phyloP scores from a whole-genome alignment of 2,888 invertebrate species.

The Octonoba sinensis region DNA sequence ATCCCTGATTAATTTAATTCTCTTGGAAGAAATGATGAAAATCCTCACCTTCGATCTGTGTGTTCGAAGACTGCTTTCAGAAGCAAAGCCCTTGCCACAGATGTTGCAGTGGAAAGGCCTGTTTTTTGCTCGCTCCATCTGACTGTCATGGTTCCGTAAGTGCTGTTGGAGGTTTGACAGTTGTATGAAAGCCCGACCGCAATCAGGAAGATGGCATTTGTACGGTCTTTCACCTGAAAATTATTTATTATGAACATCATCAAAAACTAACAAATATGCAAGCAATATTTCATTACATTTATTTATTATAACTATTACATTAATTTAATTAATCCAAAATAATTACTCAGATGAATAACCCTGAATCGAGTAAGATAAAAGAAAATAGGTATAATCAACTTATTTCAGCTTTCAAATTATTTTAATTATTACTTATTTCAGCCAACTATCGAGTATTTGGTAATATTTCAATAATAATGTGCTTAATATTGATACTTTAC shows the following conservation, averaged over 20 bases:
- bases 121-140: conserved; percentile 93
- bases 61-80: conserved; percentile 93
- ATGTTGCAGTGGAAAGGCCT: conserved; percentile 95
- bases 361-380: too few relatives aligned
- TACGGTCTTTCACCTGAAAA: conserved; percentile 93
- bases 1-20: neutral
- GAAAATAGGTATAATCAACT: too few relatives aligned
- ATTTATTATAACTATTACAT: too few relatives aligned
- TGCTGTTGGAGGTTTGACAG: conserved; percentile 96
- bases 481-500: too few relatives aligned
- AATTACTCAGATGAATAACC: too few relatives aligned
- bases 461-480: too few relatives aligned
- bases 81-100: conserved; percentile 96
- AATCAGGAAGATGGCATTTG: conserved; percentile 95
- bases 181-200: conserved; percentile 96
- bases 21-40: neutral
- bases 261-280: too few relatives aligned
- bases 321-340: too few relatives aligned
- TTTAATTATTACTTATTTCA: too few relatives aligned
- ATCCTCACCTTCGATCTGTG: conserved; percentile 93
- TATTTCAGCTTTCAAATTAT: too few relatives aligned
- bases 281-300: too few relatives aligned
- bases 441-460: too few relatives aligned
- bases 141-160: conserved; percentile 94
- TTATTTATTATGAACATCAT: neutral